Evolutionary conservation across 1,140 invertebrate species (phyloP), one percentile per base, ranked within the genome.

Genomic region (Magallana angulata): DNA sequence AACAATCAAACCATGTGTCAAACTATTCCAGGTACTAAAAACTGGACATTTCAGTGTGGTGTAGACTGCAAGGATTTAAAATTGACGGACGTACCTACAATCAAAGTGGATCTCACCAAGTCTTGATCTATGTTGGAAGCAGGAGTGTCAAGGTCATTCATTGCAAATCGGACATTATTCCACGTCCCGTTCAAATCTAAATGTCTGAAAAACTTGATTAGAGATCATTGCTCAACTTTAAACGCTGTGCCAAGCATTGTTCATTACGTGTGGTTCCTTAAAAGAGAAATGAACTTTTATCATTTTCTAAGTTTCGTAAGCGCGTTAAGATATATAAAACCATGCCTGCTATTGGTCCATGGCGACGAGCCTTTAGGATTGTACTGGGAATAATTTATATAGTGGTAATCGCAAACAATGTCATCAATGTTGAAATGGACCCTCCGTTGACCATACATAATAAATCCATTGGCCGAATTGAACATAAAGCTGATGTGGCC

Each of bases 301-400:
- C 76, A 87, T 7, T 56, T 87, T 48, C n/a, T 87, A 9, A 82
- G 85, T 56, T 87, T 87, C 57, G 8, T 82, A 36, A 87, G 86
- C 36, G 57, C 76, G 0, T 64, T 86, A n/a, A 87, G 76, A 24
- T 85, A 82, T 57, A 30, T 86, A 60, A 83, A 88, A 3, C 90
- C 90, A 6, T 91, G 90, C 81, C 57, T 90, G 48, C 85, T 91
- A 8, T n/a, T 90, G 57, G 24, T 91, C 57, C 90, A 91, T 68
- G 89, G 87, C 0, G 88, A 91, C 58, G 48, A 30, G 7, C 90
- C 90, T 1, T 60, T 57, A 14, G 90, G 90, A 3, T 59, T 81
- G 7, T 91, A 90, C 60, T 91, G 89, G 90, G 59, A 48, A 4
- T 64, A n/a, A n/a, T n/a, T n/a, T n/a, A 88, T 56, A 71, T 88